Evolutionary conservation across 2,888 invertebrate species (phyloP).

Genomic region (Hyalella azteca): DNA sequence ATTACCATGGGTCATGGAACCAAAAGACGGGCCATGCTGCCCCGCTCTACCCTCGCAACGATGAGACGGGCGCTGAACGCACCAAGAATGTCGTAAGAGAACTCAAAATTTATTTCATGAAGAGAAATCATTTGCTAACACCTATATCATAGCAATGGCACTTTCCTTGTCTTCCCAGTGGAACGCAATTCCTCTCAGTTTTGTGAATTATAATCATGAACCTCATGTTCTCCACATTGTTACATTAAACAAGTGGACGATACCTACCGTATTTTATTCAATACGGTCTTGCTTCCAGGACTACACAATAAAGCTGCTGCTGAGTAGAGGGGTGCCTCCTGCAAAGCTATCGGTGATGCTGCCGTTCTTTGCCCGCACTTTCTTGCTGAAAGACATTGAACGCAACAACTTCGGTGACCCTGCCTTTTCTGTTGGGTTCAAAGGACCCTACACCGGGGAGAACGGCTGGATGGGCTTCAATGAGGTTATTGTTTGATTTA

Average conservation of each 20-base stretch:
- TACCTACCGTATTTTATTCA: too few species aligned
- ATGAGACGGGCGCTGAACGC: constrained; percentile 60
- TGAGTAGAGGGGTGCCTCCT: constrained; percentile 75
- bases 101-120: neutral
- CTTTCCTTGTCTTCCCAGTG: too few species aligned
- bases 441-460: constrained; percentile 79
- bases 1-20: constrained; percentile 87
- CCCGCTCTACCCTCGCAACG: constrained; percentile 67
- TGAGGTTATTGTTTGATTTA: too few species aligned
- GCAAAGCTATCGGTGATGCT: constrained; percentile 81
- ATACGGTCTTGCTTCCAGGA: too few species aligned
- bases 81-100: constrained; percentile 73
- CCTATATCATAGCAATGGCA: too few species aligned
- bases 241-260: too few species aligned
- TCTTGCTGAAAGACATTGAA: constrained; percentile 65
- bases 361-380: constrained; percentile 84
- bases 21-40: constrained; percentile 77
- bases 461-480: constrained; percentile 87
- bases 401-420: constrained; percentile 66
- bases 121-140: too few species aligned
- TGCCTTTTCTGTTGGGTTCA: constrained; percentile 71
- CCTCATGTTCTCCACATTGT: too few species aligned
- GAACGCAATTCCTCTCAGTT: too few species aligned
- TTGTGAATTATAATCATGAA: too few species aligned
- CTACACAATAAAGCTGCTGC: constrained; percentile 75